Base-by-base conservation (phyloP, 2,113 vertebrate species). In the Ornithorhynchus anatinus region DNA sequence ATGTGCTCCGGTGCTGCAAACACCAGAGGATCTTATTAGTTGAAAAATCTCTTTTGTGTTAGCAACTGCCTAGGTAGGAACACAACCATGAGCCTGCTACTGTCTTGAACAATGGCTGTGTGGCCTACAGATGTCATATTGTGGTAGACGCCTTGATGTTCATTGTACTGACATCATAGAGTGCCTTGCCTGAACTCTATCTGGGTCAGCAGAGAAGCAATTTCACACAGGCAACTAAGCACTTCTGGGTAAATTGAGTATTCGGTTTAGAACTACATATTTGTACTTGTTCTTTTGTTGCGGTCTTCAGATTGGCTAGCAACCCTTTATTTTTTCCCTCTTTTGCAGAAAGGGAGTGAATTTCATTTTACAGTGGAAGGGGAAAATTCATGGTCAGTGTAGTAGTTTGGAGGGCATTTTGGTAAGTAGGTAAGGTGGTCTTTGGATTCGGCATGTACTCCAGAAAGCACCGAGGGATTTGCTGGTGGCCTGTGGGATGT, bases 101-200 rank as follows among this genome's bases (percentile, higher is more conserved):
- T 91, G 91, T 88, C 90, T 88, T 84, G 89, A 90, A 88, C 86
- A 80, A 68, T 90, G 84, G 90, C 84, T 2, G 58, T 84, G 72
- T 82, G 85, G 87, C 83, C 84, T 84, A 84, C 84, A 38, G 69
- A 84, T 64, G 77, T 88, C 89, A 85, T 70, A 86, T 33, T 23
- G 89, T 79, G 88, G 89, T 75, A 89, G 84, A 82, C 80, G 88
- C 91, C 91, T 91, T 90, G 88, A 91, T 89, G 69, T 84, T 72
- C 82, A 86, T 88, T 89, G 69, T 66, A 78, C 82, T 35, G 60
- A 82, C 81, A 86, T 91, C 90, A 91, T 86, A 93, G 91, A 89
- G 83, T 85, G 77, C 65, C 86, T 72, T 84, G 56, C 84, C 82
- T 76, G 76, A 81, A 75, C 86, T 82, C 43, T 91, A 88, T 91